phyloP scores from a whole-genome alignment of 2,888 invertebrate species.

The Acheta domesticus region DNA sequence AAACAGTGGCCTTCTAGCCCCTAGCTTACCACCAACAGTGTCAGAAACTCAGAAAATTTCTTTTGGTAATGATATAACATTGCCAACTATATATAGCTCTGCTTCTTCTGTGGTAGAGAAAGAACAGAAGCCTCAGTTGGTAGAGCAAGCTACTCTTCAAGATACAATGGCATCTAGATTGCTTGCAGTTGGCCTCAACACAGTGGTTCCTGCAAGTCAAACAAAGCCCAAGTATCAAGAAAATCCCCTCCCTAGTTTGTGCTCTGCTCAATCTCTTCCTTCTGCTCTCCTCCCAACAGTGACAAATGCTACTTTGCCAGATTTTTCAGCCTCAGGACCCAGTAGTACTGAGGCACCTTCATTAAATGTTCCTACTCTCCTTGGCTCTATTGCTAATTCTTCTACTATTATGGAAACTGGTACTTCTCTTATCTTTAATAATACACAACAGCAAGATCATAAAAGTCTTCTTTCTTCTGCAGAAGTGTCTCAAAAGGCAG shows the following conservation, averaged over 20 bases:
- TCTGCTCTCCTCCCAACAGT: background rate
- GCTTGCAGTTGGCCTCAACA: background rate
- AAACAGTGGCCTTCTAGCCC: background rate
- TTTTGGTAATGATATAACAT: constrained; percentile 22
- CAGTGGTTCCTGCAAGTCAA: background rate
- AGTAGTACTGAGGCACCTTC: background rate
- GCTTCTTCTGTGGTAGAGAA: constrained; percentile 12
- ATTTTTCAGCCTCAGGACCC: background rate
- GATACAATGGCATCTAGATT: background rate
- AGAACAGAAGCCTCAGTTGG: constrained; percentile 21
- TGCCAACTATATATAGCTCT: constrained; percentile 22
- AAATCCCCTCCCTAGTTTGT: background rate
- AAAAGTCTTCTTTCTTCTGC: background rate
- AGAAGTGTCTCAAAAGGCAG: background rate
- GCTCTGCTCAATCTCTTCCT: background rate
- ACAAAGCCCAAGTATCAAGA: constrained; percentile 22
- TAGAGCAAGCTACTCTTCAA: background rate
- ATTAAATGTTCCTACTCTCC: background rate
- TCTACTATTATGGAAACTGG: background rate
- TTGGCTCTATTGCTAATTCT: background rate
- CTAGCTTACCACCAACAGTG: background rate
- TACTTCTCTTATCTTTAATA: background rate
- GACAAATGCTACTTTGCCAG: background rate
- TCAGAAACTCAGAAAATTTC: constrained; percentile 19
- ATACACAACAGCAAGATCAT: background rate